Evolutionary conservation across 2,797 vertebrate genomes (phyloP).

Genomic region (Vipera ursinii): DNA sequence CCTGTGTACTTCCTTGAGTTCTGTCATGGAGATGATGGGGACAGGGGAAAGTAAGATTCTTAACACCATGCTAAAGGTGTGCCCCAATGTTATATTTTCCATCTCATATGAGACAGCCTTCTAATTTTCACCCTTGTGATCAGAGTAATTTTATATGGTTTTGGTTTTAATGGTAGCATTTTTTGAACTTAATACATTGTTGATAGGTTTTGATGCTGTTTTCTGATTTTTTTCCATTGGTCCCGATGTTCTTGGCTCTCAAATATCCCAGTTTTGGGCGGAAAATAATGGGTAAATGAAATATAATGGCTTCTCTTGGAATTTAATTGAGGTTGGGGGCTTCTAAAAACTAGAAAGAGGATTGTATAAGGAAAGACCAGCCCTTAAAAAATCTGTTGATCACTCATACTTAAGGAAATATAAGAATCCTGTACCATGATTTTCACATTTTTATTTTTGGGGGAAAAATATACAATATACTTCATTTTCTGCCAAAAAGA

Average conservation of each 20-base stretch:
- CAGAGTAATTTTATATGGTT: neutral
- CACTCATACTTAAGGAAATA: neutral
- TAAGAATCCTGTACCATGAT: neutral
- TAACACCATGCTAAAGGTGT: neutral
- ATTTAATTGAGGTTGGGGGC: neutral
- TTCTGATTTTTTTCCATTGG: neutral
- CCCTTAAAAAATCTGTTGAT: neutral
- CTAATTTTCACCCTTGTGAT: neutral
- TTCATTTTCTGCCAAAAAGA: neutral
- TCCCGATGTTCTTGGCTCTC: neutral
- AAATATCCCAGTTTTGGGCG: neutral
- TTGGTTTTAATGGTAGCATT: neutral
- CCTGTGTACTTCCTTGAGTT: neutral
- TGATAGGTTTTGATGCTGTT: neutral
- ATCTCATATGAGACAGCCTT: neutral
- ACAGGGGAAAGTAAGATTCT: neutral
- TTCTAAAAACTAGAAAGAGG: neutral
- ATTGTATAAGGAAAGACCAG: neutral
- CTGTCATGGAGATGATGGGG: neutral
- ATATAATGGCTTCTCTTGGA: neutral
- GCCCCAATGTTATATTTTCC: neutral
- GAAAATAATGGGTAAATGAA: neutral
- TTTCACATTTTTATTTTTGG: neutral
- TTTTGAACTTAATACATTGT: neutral
- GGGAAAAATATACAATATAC: neutral